Evolutionary conservation across 2,888 invertebrate species (phyloP), one percentile per base, ranked within the genome.

Genomic region (Aporophyla lueneburgensis): DNA sequence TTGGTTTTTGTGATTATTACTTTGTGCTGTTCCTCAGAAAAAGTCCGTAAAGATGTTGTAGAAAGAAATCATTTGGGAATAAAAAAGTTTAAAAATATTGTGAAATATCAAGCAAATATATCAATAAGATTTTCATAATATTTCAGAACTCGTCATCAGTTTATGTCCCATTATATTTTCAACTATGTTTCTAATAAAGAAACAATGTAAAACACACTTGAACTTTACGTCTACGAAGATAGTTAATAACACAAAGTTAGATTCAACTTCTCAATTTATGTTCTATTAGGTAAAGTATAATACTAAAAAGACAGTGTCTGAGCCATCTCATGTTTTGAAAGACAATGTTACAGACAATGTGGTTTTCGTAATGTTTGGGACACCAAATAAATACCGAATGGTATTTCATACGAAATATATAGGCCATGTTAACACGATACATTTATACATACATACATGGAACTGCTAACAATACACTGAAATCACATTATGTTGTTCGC

Each of bases 231-330:
- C 49, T n/a, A 19, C 58, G 43, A 66, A 79, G 73, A 77, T 56
- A 61, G 71, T 43, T 70, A 49, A 62, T 81, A 62, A 51, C 49
- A 56, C 21, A 80, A 81, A 78, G 54, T 74, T 53, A 43, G 19
- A 63, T 78, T 75, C 43, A 81, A 81, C 54, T 58, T 65, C 77
- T 65, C 59, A 76, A 66, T 81, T 76, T 80, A 76, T 81, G 51
- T 67, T 74, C 43, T 51, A 62, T 46, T 72, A 78, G 1, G 16
- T 74, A 27, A 16, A 80, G 24, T 49, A 80, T 79, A 71, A 56
- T 74, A 66, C 51, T 67, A 51, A 78, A 80, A 80, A 62, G 19
- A 24, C 43, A 62, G 75, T 12, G 53, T 66, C 66, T 43, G 24
- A 51, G 75, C 33, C 5, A 69, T 59, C 33, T 65, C 58, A 69